Evolutionary conservation across 2,113 vertebrate genomes (phyloP), one percentile per base, ranked within the genome.

Genomic region (Tor tambroides): DNA sequence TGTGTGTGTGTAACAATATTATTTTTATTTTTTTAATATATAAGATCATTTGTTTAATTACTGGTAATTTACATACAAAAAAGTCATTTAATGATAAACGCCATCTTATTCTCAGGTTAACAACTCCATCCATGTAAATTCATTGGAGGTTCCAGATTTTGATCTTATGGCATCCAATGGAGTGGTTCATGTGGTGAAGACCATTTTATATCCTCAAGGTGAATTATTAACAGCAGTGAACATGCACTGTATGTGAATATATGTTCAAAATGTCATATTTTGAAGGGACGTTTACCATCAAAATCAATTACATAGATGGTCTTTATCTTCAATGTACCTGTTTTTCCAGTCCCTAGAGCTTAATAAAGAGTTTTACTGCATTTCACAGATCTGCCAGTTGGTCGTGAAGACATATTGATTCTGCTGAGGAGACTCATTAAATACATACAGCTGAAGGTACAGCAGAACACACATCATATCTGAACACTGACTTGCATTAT

Each of bases 101-200:
- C 12, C n/a, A 23, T 71, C 32, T 85, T 80, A 23, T 85, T 49
- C 23, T 10, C 85, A 99, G 98, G 95, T 96, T 6, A 98, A 99
- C 91, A 96, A 96, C 84, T 96, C 96, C 21, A 95, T 99, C 88
- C 86, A 95, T 11, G 95, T 99, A 72, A 99, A 99, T 93, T 96
- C 97, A 49, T 82, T 98, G 86, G 94, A 96, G 80, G 95, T 98
- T 65, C 96, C 94, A 78, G 89, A 96, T 89, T 91, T 95, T 78
- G 98, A 99, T 93, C 92, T 97, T 72, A 97, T 99, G 97, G 96
- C 97, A 79, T 97, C 96, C 38, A 99, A 99, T 9, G 98, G 98
- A 35, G 98, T 99, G 8, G 94, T 99, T 93, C 98, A 99, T 30
- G 94, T 98, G 17, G 94, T 99, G 85, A 97, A 98, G 89, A 97